phyloP scores from a whole-genome alignment of 2,113 vertebrate genomes.

The Chloebia gouldiae region DNA sequence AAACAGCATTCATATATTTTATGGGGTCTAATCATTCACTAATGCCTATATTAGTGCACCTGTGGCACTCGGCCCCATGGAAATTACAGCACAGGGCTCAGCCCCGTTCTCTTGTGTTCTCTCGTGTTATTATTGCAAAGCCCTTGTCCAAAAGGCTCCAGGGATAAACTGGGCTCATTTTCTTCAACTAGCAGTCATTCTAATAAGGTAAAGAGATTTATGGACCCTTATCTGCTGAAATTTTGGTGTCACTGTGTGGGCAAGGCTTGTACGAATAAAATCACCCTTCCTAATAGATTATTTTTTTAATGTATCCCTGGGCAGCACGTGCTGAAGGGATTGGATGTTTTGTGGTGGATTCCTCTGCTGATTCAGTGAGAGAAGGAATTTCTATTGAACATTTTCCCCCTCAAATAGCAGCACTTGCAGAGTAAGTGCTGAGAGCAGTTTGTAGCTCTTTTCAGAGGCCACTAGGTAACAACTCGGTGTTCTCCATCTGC shows the following conservation, averaged over 20 bases:
- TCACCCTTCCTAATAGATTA: rapidly evolving
- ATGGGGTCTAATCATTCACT: constrained; percentile 65
- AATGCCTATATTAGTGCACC: constrained; percentile 75
- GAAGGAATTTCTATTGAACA: not conserved
- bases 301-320: rapidly evolving
- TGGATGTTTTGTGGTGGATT: not conserved
- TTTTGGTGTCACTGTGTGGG: not conserved
- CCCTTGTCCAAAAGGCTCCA: not conserved
- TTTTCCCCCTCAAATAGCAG: not conserved
- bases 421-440: not conserved
- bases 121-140: constrained; percentile 35
- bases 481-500: rapidly evolving
- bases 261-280: not conserved
- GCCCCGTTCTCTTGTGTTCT: not conserved
- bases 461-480: not conserved
- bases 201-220: constrained; percentile 32
- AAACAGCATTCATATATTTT: constrained; percentile 61
- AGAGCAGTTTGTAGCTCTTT: not conserved
- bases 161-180: not conserved
- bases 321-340: rapidly evolving
- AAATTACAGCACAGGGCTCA: constrained; percentile 27
- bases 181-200: not conserved
- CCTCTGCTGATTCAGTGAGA: not conserved
- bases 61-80: constrained; percentile 68
- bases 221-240: not conserved